These are phyloP conservation scores for Girardinichthys multiradiatus DNA, from an alignment of 2,113 vertebrate species.

Conservation along the genomic window DNA sequence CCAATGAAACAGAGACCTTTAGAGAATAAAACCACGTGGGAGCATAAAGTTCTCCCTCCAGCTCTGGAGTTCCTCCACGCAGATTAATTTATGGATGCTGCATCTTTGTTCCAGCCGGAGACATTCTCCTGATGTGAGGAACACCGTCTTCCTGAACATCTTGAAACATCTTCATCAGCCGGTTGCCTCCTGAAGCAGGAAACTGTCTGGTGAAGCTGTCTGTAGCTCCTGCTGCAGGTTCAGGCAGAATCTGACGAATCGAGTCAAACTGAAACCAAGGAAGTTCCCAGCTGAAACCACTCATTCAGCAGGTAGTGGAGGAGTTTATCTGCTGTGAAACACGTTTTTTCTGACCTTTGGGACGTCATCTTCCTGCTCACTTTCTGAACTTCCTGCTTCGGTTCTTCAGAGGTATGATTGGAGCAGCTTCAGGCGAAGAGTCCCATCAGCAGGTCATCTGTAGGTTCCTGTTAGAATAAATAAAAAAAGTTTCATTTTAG, in stretches of 20 bases:
- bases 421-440: not conserved
- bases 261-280: slow-evolving; percentile 8
- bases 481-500: not conserved
- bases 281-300: too few species aligned
- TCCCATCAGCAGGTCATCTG: not conserved
- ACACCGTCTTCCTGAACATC: too few species aligned
- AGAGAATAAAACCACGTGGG: too few species aligned
- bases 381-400: not conserved
- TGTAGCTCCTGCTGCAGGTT: not conserved
- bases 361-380: not conserved
- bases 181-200: not conserved
- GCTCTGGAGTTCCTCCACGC: too few species aligned
- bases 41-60: too few species aligned
- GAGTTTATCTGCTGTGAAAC: not conserved
- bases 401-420: not conserved
- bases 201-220: not conserved
- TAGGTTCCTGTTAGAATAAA: not conserved
- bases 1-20: too few species aligned
- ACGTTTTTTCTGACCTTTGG: too few species aligned
- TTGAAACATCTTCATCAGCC: too few species aligned
- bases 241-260: not conserved
- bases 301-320: too few species aligned
- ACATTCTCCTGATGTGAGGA: too few species aligned
- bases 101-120: too few species aligned
- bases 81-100: too few species aligned